Base-by-base conservation (phyloP, 2,888 invertebrate species). In the Teleiodes luculella region DNA sequence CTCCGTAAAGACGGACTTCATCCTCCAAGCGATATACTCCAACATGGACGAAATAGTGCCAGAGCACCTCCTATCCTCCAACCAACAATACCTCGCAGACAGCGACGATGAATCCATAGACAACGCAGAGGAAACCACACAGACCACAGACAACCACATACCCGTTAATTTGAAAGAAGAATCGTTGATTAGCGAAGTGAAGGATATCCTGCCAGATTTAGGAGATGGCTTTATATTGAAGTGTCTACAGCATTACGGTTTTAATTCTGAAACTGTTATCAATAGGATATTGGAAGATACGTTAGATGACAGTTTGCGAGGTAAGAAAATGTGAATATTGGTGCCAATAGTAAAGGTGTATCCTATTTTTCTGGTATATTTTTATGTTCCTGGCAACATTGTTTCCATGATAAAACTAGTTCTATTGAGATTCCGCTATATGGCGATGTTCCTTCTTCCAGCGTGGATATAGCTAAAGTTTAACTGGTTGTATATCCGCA, bases 271-370 rank as follows among this genome's bases (percentile, higher is more conserved):
- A 62, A 91, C 92, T 63, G 96, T 96, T 2, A 94, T 98, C 56
- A 94, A 96, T 74, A 95, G 95, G 46, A 88, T 98, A 56, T 80
- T 98, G 48, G 97, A 97, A 79, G 93, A 93, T 63, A 92, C 91
- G 63, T 70, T 90, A 53, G 86, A 77, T 5, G 74, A 77, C 24
- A 59, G 74, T n/a, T 70, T 89, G 52, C 76, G 68, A 77, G 78
- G 87, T 87, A 60, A 67, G 68, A 24, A n/a, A n/a, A n/a, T n/a
- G n/a, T n/a, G n/a, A n/a, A n/a, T n/a, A n/a, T n/a, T n/a, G n/a
- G n/a, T n/a, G n/a, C n/a, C n/a, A n/a, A n/a, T n/a, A n/a, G n/a
- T n/a, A n/a, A n/a, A n/a, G n/a, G n/a, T n/a, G n/a, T n/a, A n/a
- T n/a, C n/a, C n/a, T n/a, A n/a, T n/a, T n/a, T n/a, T n/a, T n/a